These are phyloP conservation scores for Protobothrops mucrosquamatus DNA, from an alignment of 2,113 vertebrate genomes.

Conservation along the genomic window DNA sequence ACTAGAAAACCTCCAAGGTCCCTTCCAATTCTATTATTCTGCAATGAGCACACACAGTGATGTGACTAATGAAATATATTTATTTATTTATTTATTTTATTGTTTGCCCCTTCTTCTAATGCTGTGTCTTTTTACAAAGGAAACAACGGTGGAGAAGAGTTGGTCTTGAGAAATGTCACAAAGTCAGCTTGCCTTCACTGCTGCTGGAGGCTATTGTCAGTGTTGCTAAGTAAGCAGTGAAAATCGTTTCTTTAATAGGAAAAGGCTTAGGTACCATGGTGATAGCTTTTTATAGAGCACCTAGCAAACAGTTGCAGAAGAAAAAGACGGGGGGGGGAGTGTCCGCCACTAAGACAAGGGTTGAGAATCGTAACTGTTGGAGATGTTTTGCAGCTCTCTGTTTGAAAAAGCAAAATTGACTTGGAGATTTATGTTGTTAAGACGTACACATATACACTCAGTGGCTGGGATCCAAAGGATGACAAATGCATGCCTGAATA, in stretches of 20 bases:
- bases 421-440: neutral
- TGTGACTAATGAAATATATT: constrained; percentile 33
- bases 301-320: constrained; percentile 38
- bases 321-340: neutral
- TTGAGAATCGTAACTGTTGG: neutral
- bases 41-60: constrained; percentile 9
- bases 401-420: neutral
- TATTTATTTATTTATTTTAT: neutral
- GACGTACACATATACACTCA: neutral
- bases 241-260: constrained; percentile 59
- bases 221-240: constrained; percentile 62
- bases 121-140: constrained; percentile 30
- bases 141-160: constrained; percentile 49
- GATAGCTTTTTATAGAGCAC: constrained; percentile 56
- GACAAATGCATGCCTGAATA: neutral
- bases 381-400: neutral
- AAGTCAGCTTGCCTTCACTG: constrained; percentile 56
- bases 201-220: constrained; percentile 64
- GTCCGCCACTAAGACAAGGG: neutral
- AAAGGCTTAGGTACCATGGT: constrained; percentile 52
- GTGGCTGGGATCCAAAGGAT: neutral
- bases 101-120: constrained; percentile 25
- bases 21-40: neutral
- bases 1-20: neutral
- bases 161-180: constrained; percentile 61